phyloP scores from a whole-genome alignment of 2,797 vertebrate genomes.

The Tarsius wallacei region DNA sequence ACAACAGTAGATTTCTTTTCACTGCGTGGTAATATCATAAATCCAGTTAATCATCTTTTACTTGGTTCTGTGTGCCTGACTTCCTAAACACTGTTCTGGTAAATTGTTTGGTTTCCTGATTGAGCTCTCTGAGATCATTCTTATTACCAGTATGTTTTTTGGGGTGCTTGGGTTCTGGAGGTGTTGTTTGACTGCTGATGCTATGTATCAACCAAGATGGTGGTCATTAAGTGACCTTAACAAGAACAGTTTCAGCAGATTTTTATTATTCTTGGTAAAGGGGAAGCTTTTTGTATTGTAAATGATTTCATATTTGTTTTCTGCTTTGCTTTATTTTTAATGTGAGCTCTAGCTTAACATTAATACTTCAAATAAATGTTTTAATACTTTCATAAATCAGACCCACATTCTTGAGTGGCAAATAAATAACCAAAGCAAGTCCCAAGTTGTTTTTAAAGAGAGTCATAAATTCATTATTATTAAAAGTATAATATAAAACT shows the following conservation, averaged over 20 bases:
- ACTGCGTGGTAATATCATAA: conserved; percentile 30
- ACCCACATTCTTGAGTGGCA: background rate
- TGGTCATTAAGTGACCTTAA: conserved; percentile 28
- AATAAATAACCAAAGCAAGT: conserved; percentile 51
- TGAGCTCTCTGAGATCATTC: conserved; percentile 23
- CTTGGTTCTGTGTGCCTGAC: background rate
- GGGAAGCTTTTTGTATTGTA: conserved; percentile 15
- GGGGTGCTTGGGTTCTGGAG: conserved; percentile 16
- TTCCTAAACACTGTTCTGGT: background rate
- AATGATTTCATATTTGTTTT: conserved; percentile 12
- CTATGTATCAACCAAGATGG: background rate
- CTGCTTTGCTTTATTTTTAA: background rate
- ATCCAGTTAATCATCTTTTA: conserved; percentile 42
- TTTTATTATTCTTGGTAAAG: conserved; percentile 24
- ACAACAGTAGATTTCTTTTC: background rate
- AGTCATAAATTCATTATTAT: conserved; percentile 56
- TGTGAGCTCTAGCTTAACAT: conserved; percentile 14
- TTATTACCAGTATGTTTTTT: background rate
- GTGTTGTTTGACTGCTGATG: background rate
- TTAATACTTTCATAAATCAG: conserved; percentile 43
- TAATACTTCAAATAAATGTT: conserved; percentile 56
- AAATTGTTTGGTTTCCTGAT: conserved; percentile 57
- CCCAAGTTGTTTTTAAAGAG: conserved; percentile 50
- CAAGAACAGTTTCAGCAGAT: conserved; percentile 7
- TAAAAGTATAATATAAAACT: conserved; percentile 47